Evolutionary conservation across 2,888 invertebrate species (phyloP).

Genomic region (Brachypalpus laphriformis): DNA sequence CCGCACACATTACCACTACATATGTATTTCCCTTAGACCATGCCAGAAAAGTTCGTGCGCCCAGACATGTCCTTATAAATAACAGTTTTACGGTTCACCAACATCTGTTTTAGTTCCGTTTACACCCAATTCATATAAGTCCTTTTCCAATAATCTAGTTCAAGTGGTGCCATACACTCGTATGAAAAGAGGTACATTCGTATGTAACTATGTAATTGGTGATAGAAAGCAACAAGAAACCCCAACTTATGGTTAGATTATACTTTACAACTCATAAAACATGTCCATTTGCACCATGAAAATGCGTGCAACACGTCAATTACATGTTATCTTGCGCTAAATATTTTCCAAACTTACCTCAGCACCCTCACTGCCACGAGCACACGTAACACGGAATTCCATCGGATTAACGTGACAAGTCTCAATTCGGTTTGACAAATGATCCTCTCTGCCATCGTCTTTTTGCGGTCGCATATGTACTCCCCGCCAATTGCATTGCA

Average conservation of each 20-base stretch:
- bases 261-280: conserved; percentile 44
- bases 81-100: too few species aligned
- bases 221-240: not conserved
- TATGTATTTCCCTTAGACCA: too few species aligned
- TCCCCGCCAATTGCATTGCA: conserved; percentile 47
- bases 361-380: not conserved
- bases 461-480: not conserved
- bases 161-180: too few species aligned
- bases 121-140: not conserved
- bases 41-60: too few species aligned
- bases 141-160: not conserved
- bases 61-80: too few species aligned
- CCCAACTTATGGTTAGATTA: conserved; percentile 1
- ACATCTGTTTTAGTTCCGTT: too few species aligned
- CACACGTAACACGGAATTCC: conserved; percentile 21
- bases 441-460: conserved; percentile 18
- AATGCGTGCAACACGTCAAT: conserved; percentile 55
- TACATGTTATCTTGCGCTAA: conserved; percentile 47
- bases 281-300: conserved; percentile 42
- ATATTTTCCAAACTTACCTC: conserved; percentile 2
- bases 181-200: too few species aligned
- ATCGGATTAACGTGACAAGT: conserved; percentile 63
- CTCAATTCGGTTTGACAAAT: conserved; percentile 65
- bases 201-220: not conserved
- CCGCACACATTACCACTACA: too few species aligned